Evolutionary conservation across 2,113 vertebrate genomes (phyloP).

Genomic region (Gymnobelideus leadbeateri): DNA sequence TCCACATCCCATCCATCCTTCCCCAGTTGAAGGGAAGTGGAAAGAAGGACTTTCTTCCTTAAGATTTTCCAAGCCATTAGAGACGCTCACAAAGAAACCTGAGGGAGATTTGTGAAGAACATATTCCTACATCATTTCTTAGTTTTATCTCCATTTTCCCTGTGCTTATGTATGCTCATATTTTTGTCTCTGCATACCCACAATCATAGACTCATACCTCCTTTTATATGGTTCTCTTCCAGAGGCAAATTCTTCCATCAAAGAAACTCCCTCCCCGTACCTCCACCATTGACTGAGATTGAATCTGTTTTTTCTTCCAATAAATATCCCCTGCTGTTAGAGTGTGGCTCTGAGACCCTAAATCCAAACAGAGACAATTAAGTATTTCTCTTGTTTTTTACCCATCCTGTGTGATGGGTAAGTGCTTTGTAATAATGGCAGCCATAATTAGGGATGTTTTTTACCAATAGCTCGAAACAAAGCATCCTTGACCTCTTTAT

Average conservation of each 20-base stretch:
- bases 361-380: background rate
- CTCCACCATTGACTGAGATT: background rate
- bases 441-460: constrained; percentile 39
- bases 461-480: constrained; percentile 27
- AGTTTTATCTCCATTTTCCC: background rate
- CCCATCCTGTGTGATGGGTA: background rate
- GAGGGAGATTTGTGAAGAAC: constrained; percentile 4
- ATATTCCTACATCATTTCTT: background rate
- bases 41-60: background rate
- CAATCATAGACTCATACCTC: background rate
- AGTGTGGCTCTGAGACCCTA: background rate
- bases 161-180: background rate
- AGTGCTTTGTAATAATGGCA: background rate
- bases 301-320: background rate
- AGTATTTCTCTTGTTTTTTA: background rate
- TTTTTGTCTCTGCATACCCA: background rate
- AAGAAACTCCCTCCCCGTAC: background rate
- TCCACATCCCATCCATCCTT: background rate
- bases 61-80: constrained; percentile 8
- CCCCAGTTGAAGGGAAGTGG: constrained; percentile 24
- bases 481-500: constrained; percentile 67
- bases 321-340: background rate
- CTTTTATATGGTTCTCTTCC: background rate
- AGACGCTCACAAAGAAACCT: constrained; percentile 1
- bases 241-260: background rate